Base-by-base conservation (phyloP, 2,113 vertebrate genomes). In the Phocoena phocoena region DNA sequence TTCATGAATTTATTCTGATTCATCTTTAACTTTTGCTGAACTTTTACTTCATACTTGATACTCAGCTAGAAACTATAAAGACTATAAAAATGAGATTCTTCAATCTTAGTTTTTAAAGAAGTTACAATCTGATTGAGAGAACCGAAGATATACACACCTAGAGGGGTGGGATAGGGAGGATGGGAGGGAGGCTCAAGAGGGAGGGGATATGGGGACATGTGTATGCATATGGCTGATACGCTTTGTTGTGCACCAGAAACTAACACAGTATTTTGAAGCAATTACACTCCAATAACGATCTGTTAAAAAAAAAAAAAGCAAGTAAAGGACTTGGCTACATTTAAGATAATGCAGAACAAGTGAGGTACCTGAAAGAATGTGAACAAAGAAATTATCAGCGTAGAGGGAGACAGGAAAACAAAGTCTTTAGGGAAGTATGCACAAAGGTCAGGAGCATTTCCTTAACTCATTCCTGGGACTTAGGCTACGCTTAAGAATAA, bases 71-170 rank as follows among this genome's bases (percentile, higher is more conserved):
- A 94, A 77, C 33, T 63, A 80, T 3, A 77, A 81, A 33, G 8
- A 68, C 20, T 77, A 88, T 62, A 89, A 53, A 80, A 73, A 76
- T 50, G 11, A 89, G 31, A 88, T 81, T 63, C 58, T 94, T 92
- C 23, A 92, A 73, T 50, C 50, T n/a, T 91, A 41, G 63, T 84
- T 76, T 80, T 63, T 60, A 71, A 94, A 44, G 33, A 94, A 95
- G 14, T 86, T 88, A 50, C 3, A 68, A 38, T 47, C 17, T 89
- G 36, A 82, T 3, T 71, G 68, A 88, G 26, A 89, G n/a, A 67
- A 90, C 5, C 3, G 8, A n/a, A 62, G 18, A 50, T 28, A 92
- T 53, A 53, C 15, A 53, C 53, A 53, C 53, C 15, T 53, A 53
- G 53, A 53, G 53, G 53, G 53, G 53, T 15, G 53, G 53, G 15